These are phyloP conservation scores for Bubo blakistoni DNA, from an alignment of 2,113 vertebrate genomes.

Conservation along the genomic window DNA sequence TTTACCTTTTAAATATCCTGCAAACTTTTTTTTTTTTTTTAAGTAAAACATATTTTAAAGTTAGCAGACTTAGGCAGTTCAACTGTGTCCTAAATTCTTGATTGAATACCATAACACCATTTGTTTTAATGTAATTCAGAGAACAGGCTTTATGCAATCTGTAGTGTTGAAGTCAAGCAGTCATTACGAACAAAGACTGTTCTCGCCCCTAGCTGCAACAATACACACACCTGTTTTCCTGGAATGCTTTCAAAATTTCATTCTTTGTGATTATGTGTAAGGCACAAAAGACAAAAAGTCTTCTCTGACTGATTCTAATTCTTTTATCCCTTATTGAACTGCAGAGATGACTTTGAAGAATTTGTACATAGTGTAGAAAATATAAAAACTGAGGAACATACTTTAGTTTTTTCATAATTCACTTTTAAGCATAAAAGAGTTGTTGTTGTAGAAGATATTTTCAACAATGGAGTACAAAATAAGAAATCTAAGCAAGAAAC, in stretches of 20 bases:
- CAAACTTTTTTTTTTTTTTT: background rate
- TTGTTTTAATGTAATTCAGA: background rate
- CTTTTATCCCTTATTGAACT: conserved; percentile 5
- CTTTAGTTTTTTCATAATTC: background rate
- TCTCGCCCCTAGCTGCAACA: conserved; percentile 17
- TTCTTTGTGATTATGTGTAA: conserved; percentile 20
- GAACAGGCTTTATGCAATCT: conserved; percentile 43
- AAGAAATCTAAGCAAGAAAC: background rate
- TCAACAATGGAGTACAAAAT: background rate
- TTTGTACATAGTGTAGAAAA: background rate
- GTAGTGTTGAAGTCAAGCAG: conserved; percentile 13
- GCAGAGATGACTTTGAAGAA: background rate
- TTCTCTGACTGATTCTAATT: background rate
- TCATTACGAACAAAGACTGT: conserved; percentile 35
- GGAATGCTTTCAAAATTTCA: conserved; percentile 5
- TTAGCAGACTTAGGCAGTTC: background rate
- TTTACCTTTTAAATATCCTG: background rate
- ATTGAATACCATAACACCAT: background rate
- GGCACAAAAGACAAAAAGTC: background rate
- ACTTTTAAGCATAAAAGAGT: background rate
- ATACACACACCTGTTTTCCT: conserved; percentile 28
- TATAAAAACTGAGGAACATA: background rate
- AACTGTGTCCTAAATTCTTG: background rate
- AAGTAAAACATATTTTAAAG: background rate
- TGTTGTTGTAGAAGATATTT: background rate